Evolutionary conservation across 1,140 invertebrate genomes (phyloP).

Genomic region (Drosophila funebris): DNA sequence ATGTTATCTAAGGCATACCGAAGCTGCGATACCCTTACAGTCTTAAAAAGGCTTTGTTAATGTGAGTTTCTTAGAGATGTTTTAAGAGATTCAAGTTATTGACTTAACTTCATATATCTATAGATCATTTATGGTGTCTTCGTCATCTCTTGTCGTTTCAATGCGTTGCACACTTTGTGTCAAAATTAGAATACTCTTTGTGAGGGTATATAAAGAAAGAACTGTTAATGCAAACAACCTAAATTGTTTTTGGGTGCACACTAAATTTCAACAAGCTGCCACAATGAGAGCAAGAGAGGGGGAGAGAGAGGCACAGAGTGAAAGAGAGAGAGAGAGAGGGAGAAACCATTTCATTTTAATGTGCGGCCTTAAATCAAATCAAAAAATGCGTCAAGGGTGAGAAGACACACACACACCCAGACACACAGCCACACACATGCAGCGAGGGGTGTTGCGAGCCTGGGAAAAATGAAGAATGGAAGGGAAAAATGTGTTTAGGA

Average conservation of each 20-base stretch:
- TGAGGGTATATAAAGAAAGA: neutral
- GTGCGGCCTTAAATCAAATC: constrained; percentile 68
- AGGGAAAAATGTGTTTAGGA: constrained; percentile 3
- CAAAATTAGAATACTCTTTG: neutral
- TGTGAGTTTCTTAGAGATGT: too few species aligned
- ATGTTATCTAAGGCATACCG: neutral
- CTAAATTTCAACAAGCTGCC: constrained; percentile 45
- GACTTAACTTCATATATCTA: too few species aligned
- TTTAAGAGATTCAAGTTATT: too few species aligned
- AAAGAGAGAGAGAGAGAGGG: constrained; percentile 4
- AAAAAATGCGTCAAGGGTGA: constrained; percentile 42
- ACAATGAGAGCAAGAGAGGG: neutral
- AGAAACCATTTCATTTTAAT: constrained; percentile 60
- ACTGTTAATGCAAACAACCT: neutral
- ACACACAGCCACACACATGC: constrained; percentile 51
- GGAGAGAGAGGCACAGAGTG: neutral
- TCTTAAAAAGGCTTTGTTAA: too few species aligned
- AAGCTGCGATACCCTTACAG: neutral
- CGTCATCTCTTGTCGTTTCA: too few species aligned
- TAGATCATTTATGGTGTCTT: too few species aligned
- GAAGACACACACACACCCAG: constrained; percentile 31
- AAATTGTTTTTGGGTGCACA: constrained; percentile 15
- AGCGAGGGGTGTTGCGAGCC: constrained; percentile 13
- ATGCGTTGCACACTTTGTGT: neutral
- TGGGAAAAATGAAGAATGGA: neutral